Evolutionary conservation across 2,113 vertebrate species (phyloP).

Genomic region (Corapipo altera): DNA sequence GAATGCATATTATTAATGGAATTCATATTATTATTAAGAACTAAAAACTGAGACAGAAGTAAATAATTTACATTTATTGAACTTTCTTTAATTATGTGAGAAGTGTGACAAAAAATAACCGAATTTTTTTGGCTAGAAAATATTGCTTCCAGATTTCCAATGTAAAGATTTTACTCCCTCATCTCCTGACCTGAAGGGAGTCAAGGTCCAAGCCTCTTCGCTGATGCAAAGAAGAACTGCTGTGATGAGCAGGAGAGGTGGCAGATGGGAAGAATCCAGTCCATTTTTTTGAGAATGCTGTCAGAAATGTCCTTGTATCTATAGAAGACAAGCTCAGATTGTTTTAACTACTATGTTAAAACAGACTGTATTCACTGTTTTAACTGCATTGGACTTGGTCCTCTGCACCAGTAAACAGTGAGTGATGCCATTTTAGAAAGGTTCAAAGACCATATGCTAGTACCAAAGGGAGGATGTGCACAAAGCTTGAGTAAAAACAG

Average conservation of each 20-base stretch:
- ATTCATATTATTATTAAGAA: constrained; percentile 49
- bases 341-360: neutral
- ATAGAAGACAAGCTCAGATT: neutral
- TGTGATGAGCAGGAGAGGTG: neutral
- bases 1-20: constrained; percentile 63
- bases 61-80: constrained; percentile 4
- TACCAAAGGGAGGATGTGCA: neutral
- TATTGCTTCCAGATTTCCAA: neutral
- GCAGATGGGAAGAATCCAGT: neutral
- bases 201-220: neutral
- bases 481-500: neutral
- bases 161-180: neutral
- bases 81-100: constrained; percentile 31
- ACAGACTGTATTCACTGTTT: neutral
- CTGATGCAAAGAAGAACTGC: neutral
- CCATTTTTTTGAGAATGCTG: neutral
- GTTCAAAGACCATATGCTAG: neutral
- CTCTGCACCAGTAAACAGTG: neutral
- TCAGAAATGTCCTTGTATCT: neutral
- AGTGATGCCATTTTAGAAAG: neutral
- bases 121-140: neutral
- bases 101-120: neutral
- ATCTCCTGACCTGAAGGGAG: neutral
- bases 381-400: neutral
- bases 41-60: constrained; percentile 48